phyloP scores from a whole-genome alignment of 2,113 vertebrate species.

The Pionites leucogaster region DNA sequence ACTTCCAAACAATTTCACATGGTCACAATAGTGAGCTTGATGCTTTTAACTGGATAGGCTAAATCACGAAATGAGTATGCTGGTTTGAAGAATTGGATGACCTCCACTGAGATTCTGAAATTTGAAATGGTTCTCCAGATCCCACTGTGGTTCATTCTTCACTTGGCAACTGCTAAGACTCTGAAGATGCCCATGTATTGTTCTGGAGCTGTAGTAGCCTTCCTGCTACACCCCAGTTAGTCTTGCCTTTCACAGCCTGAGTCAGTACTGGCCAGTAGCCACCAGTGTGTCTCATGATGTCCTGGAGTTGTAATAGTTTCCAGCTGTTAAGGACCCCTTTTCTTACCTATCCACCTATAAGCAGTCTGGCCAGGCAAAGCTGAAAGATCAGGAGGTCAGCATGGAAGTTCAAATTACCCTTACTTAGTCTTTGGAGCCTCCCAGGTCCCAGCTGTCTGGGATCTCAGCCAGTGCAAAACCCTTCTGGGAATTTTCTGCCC shows the following conservation, averaged over 20 bases:
- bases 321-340: not conserved
- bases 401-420: not conserved
- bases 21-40: not conserved
- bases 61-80: not conserved
- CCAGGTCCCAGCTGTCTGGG: conserved; percentile 7
- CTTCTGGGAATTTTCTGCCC: not conserved
- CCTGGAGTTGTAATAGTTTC: not conserved
- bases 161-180: not conserved
- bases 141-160: not conserved
- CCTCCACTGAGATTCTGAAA: not conserved
- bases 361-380: not conserved
- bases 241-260: not conserved
- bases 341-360: conserved; percentile 11
- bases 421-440: not conserved
- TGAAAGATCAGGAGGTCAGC: not conserved
- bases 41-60: not conserved
- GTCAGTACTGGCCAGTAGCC: not conserved
- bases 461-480: not conserved
- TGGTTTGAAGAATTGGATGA: not conserved
- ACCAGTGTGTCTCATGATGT: not conserved
- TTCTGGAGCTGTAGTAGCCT: not conserved
- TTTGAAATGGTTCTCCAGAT: not conserved
- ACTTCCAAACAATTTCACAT: not conserved
- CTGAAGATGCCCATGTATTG: not conserved
- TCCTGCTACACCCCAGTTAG: not conserved